phyloP scores from a whole-genome alignment of 2,113 vertebrate species.

The Pteronura brasiliensis region DNA sequence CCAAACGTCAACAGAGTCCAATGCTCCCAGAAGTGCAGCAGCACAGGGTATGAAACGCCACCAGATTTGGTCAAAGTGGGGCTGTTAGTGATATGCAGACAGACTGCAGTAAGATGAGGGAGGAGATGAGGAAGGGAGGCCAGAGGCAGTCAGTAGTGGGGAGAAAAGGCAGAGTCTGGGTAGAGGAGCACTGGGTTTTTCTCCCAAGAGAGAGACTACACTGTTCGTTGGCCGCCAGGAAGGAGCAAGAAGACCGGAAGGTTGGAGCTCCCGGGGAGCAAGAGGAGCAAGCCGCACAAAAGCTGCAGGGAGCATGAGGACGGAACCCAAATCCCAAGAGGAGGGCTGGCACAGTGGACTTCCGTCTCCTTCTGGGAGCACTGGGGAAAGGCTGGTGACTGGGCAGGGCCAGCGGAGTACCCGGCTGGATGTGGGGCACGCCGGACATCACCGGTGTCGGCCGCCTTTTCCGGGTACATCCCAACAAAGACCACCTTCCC shows the following conservation, averaged over 20 bases:
- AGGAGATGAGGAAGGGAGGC: not conserved
- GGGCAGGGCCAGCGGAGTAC: not conserved
- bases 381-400: no score
- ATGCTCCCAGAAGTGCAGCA: not conserved
- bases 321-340: not conserved
- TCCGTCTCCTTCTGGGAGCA: not conserved
- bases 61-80: not conserved
- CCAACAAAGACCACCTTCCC: not conserved
- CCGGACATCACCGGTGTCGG: no score
- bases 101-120: no score
- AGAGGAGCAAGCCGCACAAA: not conserved
- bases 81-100: not conserved
- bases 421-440: not conserved
- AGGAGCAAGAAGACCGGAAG: not conserved
- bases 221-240: not conserved
- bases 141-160: no score
- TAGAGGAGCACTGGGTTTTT: not conserved
- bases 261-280: not conserved
- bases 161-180: not conserved
- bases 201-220: not conserved
- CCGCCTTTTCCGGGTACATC: fast-evolving
- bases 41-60: not conserved
- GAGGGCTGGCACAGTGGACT: not conserved
- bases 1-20: not conserved
- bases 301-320: not conserved